Evolutionary conservation across 2,888 invertebrate genomes (phyloP).

Genomic region (Drosophila prostipennis): DNA sequence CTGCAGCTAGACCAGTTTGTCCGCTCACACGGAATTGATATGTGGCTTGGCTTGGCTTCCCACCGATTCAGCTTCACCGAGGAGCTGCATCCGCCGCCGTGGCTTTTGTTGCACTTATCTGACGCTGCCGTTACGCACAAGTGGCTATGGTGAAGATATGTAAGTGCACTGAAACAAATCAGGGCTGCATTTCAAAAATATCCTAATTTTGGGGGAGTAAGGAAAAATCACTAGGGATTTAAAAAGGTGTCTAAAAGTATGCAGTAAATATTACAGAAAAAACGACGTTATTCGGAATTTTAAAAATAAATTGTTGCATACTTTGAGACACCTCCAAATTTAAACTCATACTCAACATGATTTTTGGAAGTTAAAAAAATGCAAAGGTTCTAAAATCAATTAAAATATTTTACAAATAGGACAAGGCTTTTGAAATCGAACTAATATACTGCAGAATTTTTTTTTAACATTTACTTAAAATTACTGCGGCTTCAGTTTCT

Average conservation of each 20-base stretch:
- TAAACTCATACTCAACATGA: too few species aligned
- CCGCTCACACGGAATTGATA: slow-evolving; percentile 75
- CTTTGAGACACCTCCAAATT: too few species aligned
- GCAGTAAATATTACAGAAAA: too few species aligned
- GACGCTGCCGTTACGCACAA: slow-evolving; percentile 70
- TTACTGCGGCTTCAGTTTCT: too few species aligned
- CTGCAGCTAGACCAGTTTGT: slow-evolving; percentile 47
- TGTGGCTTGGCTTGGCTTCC: slow-evolving; percentile 58
- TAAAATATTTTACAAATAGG: too few species aligned
- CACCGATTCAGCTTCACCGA: slow-evolving; percentile 12
- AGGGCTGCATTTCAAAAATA: not conserved
- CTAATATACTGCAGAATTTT: too few species aligned
- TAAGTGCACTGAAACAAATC: slow-evolving; percentile 5
- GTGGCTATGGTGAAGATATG: slow-evolving; percentile 39
- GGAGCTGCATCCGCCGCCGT: slow-evolving; percentile 34
- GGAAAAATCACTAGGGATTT: not conserved
- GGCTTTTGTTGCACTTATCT: slow-evolving; percentile 70
- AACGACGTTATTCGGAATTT: too few species aligned
- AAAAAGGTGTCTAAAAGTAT: not conserved
- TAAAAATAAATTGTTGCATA: too few species aligned
- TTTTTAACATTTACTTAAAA: too few species aligned
- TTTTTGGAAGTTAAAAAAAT: too few species aligned
- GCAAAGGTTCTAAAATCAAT: too few species aligned
- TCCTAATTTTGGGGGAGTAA: not conserved
- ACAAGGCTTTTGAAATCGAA: too few species aligned